Base-by-base conservation (phyloP, 2,113 vertebrate genomes). In the Chaetops frenatus region DNA sequence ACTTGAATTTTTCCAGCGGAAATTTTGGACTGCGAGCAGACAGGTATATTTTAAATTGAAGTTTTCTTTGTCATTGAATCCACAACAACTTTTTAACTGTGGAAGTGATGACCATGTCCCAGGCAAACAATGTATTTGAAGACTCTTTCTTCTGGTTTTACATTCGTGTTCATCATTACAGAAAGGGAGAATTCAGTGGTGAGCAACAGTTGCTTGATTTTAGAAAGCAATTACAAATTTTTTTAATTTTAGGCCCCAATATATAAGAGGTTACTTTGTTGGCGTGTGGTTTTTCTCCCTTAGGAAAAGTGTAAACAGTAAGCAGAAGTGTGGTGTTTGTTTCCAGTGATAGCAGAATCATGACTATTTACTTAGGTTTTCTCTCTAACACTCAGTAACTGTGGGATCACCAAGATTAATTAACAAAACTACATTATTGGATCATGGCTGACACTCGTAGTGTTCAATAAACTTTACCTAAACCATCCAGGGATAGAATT, bases 21-120 rank as follows among this genome's bases (percentile, higher is more conserved):
- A 99, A 96, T 99, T 99, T 95, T 99, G 99, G 99, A 99, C 99
- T 35, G 99, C 99, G 88, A 99, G 99, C 97, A 97, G 99, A 99
- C 99, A 99, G 99, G 99, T 99, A 97, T 79, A 70, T 78, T 89
- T 80, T n/a, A 88, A 90, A 76, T 60, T 28, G 28, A 61, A n/a
- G 22, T 35, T 58, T 51, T 81, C 35, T 70, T 91, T 53, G 15
- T 40, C 1, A 5, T 11, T 91, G 77, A 89, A 72, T 86, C 17
- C 31, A 53, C 22, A 58, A 7, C 4, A 7, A 6, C 36, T 53
- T 77, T 95, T 40, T 74, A 70, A 64, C 44, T 44, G 33, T 44
- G 60, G 25, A 92, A 90, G 42, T 88, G 66, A 53, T 74, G 19
- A 60, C 57, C 19, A 54, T 88, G 70, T 40, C 40, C 47, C 16